These are phyloP conservation scores for Mythimna ferrago DNA, from an alignment of 2,888 invertebrate species.

Conservation along the genomic window DNA sequence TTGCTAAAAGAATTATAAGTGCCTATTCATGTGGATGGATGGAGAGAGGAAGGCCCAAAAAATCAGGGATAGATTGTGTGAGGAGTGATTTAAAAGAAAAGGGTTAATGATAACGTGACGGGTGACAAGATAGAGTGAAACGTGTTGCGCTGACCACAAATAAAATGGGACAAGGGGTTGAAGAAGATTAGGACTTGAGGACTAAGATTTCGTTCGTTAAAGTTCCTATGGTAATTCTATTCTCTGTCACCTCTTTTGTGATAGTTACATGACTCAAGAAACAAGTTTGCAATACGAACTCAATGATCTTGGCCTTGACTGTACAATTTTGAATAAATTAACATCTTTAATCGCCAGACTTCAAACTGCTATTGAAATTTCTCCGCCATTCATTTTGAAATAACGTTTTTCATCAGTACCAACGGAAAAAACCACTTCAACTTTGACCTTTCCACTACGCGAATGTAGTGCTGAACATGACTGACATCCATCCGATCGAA, in stretches of 20 bases:
- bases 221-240: background rate
- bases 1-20: too few relatives aligned
- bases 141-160: too few relatives aligned
- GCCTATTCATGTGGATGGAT: background rate
- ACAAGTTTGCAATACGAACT: background rate
- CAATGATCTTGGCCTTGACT: background rate
- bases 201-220: background rate
- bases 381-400: background rate
- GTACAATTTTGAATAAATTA: constrained; percentile 11
- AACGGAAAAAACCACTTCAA: constrained; percentile 33
- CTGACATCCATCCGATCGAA: constrained; percentile 52
- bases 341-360: background rate
- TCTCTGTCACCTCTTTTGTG: background rate
- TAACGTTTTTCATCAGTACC: background rate
- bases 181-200: background rate
- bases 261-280: background rate
- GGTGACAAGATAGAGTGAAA: too few relatives aligned
- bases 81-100: too few relatives aligned
- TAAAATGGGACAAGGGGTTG: too few relatives aligned
- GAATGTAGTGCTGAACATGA: constrained; percentile 52
- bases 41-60: too few relatives aligned
- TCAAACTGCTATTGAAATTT: constrained; percentile 11
- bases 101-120: too few relatives aligned
- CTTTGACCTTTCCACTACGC: constrained; percentile 32
- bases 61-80: too few relatives aligned